These are phyloP conservation scores for Siderastrea siderea DNA, from an alignment of 92 coral and sea anemone genomes.

Conservation along the genomic window DNA sequence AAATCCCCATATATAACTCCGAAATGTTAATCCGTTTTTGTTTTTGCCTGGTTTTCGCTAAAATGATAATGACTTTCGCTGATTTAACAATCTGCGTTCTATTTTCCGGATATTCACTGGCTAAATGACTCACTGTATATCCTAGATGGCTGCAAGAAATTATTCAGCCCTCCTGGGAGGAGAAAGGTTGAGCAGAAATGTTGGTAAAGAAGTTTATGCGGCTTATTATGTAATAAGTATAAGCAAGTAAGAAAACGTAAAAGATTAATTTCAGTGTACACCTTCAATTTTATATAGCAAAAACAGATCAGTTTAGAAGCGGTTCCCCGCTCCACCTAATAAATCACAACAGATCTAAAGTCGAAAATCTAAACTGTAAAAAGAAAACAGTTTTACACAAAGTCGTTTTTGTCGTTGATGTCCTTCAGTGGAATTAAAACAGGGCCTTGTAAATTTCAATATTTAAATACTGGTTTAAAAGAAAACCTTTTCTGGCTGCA, in stretches of 20 bases:
- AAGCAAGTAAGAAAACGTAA: not conserved
- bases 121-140: too few species aligned
- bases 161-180: not conserved
- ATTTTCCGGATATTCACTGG: not conserved
- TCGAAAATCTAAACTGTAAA: not conserved
- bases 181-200: not conserved
- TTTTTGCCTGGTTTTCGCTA: too few species aligned
- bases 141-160: not conserved
- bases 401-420: not conserved
- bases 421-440: slow-evolving; percentile 15
- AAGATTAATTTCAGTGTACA: too few species aligned
- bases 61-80: not conserved
- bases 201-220: too few species aligned
- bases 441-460: slow-evolving; percentile 6
- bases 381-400: not conserved
- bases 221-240: not conserved
- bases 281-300: too few species aligned
- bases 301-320: too few species aligned
- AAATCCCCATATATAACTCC: too few species aligned
- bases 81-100: not conserved
- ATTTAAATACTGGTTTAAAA: not conserved
- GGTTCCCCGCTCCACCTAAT: too few species aligned
- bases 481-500: slow-evolving; percentile 2
- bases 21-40: not conserved
- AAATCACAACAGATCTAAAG: not conserved